These are phyloP conservation scores for Amia ocellicauda DNA, from an alignment of 2,113 vertebrate species.

Conservation along the genomic window DNA sequence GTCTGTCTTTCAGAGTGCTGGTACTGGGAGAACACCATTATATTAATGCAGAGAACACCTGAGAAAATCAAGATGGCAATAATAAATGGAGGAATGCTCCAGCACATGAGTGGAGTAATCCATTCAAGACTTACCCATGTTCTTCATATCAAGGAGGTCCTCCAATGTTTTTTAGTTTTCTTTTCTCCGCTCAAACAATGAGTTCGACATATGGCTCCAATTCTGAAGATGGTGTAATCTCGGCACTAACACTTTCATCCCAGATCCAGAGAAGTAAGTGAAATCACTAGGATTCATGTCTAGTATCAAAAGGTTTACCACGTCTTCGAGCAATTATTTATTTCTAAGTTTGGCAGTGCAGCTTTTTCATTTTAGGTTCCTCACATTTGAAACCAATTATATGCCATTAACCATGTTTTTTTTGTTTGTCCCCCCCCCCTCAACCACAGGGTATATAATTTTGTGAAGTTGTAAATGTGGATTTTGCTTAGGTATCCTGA, in stretches of 20 bases:
- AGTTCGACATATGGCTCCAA: conserved; percentile 65
- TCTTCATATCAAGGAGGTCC: neutral
- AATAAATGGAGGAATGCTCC: no score
- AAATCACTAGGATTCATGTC: conserved; percentile 49
- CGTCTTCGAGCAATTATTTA: conserved; percentile 56
- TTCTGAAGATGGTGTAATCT: conserved; percentile 59
- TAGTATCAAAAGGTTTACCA: conserved; percentile 53
- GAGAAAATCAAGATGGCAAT: no score
- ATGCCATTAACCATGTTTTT: neutral
- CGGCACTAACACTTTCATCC: conserved; percentile 49
- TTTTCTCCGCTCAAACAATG: neutral
- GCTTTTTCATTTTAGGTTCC: neutral
- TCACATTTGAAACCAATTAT: conserved; percentile 27
- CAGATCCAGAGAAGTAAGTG: conserved; percentile 61
- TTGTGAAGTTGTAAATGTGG: no score
- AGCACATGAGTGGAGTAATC: no score
- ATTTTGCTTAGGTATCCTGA: no score
- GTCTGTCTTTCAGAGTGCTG: no score
- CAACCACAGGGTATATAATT: neutral
- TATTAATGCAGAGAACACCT: no score
- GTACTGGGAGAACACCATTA: no score
- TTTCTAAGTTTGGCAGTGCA: conserved; percentile 25
- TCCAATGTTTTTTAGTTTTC: neutral
- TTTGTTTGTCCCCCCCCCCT: neutral
- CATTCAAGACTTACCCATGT: no score